These are phyloP conservation scores for Athrips mouffetella DNA, from an alignment of 2,888 invertebrate species.

Conservation along the genomic window DNA sequence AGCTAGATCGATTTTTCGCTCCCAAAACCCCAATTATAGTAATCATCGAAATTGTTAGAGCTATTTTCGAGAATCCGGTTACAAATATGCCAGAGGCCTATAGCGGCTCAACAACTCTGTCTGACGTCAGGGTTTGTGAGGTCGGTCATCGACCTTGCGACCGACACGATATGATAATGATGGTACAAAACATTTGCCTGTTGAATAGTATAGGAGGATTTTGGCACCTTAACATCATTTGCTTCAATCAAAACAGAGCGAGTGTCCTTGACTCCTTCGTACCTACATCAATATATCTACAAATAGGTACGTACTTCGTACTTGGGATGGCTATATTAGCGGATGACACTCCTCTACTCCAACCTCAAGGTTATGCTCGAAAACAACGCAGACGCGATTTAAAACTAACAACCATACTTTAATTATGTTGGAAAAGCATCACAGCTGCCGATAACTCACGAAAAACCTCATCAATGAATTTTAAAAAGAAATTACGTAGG, in stretches of 20 bases:
- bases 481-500: constrained; percentile 22
- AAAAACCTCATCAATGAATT: constrained; percentile 27
- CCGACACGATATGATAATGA: no score
- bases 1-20: no score
- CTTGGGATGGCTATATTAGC: constrained; percentile 42
- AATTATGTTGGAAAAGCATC: constrained; percentile 31
- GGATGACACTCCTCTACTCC: constrained; percentile 40
- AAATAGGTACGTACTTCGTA: constrained; percentile 25
- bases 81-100: no score
- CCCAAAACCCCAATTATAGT: no score
- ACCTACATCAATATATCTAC: no score
- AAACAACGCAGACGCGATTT: constrained; percentile 32
- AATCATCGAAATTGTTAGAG: no score
- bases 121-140: no score
- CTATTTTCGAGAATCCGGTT: no score
- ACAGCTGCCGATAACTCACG: constrained; percentile 24
- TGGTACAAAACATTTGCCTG: no score
- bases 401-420: constrained; percentile 24
- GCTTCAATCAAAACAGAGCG: neutral
- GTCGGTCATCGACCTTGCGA: no score
- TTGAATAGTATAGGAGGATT: neutral
- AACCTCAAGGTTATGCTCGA: constrained; percentile 56
- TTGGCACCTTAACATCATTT: neutral
- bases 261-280: constrained; percentile 3
- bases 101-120: no score